Conservation (phyloP, 2,797 vertebrate species). For the Hemibagrus guttatus region DNA sequence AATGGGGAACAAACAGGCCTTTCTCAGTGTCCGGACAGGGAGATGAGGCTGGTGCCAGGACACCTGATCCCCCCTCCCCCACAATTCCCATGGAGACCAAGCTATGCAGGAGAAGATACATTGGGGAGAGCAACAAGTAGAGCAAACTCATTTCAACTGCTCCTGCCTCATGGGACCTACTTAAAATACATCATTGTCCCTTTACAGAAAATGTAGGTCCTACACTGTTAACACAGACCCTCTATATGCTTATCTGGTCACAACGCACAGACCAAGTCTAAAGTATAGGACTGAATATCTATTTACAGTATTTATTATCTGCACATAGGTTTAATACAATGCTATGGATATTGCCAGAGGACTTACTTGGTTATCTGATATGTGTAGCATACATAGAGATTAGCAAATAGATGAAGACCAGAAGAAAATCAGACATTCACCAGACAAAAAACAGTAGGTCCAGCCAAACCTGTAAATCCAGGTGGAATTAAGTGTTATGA, state of each 20-base stretch:
- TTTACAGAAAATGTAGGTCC: constrained; percentile 52
- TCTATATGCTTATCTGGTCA: constrained; percentile 24
- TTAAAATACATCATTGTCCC: constrained; percentile 50
- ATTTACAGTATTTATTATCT: not conserved
- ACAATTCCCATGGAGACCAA: constrained; percentile 30
- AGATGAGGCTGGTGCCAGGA: constrained; percentile 54
- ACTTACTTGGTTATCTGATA: not conserved
- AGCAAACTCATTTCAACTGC: constrained; percentile 42
- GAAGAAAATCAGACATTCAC: constrained; percentile 17
- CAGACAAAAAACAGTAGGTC: constrained; percentile 2
- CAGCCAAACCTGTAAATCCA: not conserved
- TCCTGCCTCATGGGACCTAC: constrained; percentile 35
- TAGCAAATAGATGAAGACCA: not conserved
- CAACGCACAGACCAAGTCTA: constrained; percentile 5
- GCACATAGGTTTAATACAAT: not conserved
- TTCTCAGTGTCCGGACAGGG: constrained; percentile 58
- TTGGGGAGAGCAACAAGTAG: constrained; percentile 44
- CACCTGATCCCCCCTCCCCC: constrained; percentile 52
- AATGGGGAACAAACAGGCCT: constrained; percentile 56
- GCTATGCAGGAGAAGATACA: constrained; percentile 44
- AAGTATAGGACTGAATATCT: constrained; percentile 4
- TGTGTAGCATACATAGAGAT: not conserved
- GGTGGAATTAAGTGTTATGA: not conserved
- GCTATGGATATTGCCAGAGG: not conserved
- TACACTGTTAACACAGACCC: constrained; percentile 16